A percentile compares a stretch with the other conserved stretches of the same genome.
Evolutionary conservation across 1,140 invertebrate genomes (phyloP).

Genomic region (Radopholus similis): DNA sequence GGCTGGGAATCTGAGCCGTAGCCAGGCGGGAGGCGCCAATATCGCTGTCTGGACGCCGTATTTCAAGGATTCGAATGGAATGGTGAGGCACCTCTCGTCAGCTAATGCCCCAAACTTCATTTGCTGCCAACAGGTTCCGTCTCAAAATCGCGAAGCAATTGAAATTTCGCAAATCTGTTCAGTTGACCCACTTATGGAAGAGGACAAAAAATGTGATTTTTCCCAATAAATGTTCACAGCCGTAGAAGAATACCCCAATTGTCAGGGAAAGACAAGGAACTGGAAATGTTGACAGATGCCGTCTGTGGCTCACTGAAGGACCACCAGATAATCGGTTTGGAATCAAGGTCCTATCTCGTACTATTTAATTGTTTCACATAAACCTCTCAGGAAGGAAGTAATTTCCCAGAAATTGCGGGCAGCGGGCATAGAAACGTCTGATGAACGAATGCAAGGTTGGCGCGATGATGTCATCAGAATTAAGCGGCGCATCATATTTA

Average conservation of each 20-base stretch:
- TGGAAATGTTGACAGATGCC: conserved; percentile 6
- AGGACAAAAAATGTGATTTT: conserved; percentile 16
- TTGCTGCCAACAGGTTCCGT: conserved; percentile 6
- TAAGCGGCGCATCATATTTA: conserved; percentile 23
- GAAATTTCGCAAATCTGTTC: conserved; percentile 18
- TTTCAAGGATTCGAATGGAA: conserved; percentile 34
- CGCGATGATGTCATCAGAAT: conserved; percentile 22
- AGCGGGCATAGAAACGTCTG: conserved; percentile 21
- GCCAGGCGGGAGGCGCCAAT: background rate
- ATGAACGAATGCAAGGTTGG: conserved; percentile 20
- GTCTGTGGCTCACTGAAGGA: conserved; percentile 18
- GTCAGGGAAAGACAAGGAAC: conserved; percentile 24
- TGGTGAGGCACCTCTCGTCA: conserved; percentile 14
- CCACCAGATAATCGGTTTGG: conserved; percentile 13
- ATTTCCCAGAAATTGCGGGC: conserved; percentile 10
- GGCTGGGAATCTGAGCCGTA: background rate
- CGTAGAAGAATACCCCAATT: background rate
- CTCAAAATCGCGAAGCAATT: conserved; percentile 16
- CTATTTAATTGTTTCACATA: background rate
- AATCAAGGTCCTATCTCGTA: background rate
- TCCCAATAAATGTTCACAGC: background rate
- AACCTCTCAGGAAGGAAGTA: conserved; percentile 33
- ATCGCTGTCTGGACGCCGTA: conserved; percentile 13
- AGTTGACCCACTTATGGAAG: conserved; percentile 20
- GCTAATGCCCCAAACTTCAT: background rate